These are phyloP conservation scores for Camponotus vicinus DNA, from an alignment of 1,140 invertebrate genomes.

Conservation along the genomic window DNA sequence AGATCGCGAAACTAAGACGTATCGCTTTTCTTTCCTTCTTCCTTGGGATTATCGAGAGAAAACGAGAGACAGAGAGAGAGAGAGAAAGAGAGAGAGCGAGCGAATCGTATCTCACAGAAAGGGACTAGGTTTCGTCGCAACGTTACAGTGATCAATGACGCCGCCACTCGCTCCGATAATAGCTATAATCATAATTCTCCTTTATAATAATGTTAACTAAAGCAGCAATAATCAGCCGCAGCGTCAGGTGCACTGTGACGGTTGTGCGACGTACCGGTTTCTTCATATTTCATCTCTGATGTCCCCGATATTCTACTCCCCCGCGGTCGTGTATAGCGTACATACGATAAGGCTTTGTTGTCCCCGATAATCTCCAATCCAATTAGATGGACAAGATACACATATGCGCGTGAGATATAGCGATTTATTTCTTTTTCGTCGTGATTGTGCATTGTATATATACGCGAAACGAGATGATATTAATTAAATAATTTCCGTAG, in stretches of 20 bases:
- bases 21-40: conserved; percentile 32
- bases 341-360: background rate
- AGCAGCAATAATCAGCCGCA: conserved; percentile 67
- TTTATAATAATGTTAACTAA: conserved; percentile 67
- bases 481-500: conserved; percentile 19
- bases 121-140: conserved; percentile 29
- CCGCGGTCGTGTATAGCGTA: conserved; percentile 30
- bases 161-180: conserved; percentile 41
- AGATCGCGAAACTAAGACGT: conserved; percentile 19
- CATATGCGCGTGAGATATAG: background rate
- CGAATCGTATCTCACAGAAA: background rate
- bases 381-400: background rate
- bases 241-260: conserved; percentile 43
- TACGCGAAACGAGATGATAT: conserved; percentile 43
- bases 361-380: conserved; percentile 2
- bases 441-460: conserved; percentile 33
- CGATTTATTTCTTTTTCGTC: background rate
- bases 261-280: background rate
- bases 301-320: conserved; percentile 9
- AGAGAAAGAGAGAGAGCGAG: background rate
- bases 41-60: background rate
- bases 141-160: conserved; percentile 42
- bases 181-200: conserved; percentile 65
- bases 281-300: background rate
- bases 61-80: background rate